Base-by-base conservation (phyloP, 2,888 invertebrate species). In the Panopea generosa region DNA sequence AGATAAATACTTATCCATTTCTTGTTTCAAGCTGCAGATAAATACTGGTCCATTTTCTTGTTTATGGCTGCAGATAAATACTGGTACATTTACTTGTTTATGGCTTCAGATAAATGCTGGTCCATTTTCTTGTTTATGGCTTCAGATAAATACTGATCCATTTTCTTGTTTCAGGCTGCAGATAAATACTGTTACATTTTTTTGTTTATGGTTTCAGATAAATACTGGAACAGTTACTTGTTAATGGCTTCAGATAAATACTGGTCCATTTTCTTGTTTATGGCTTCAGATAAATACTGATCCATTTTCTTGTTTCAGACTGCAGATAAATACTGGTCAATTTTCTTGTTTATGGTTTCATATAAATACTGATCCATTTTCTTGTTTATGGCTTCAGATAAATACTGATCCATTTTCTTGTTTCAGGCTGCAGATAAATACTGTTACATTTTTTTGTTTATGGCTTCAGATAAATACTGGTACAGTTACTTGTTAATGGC, bases 101-200 rank as follows among this genome's bases (percentile, higher is more conserved):
- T 90, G 91, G 78, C 82, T 7, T 84, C 88, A 26, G 90, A 90
- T 74, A 90, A 91, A 62, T 89, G 84, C 81, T 91, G 91, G 91
- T 90, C 86, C 73, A 84, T 91, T 24, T 83, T 90, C 59, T 47
- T 90, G 27, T 75, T 84, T 20, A 87, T 90, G 91, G 78, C 82
- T 7, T 84, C 88, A 26, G 90, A 90, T 74, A 90, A 91, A 62
- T 89, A 84, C 81, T 91, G 91, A 90, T 90, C 86, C 73, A 84
- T 91, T 24, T 83, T 90, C 59, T 47, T 90, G 27, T 75, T 84
- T 20, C 87, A 90, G 91, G 78, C 82, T 7, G 85, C 88, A 26
- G 90, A 90, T 74, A 90, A 91, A 62, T 89, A 84, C 81, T 91
- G 91, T 90, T 90, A 87, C 73, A 84, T 91, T 24, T 83, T 90